A percentile compares a stretch with the other conserved stretches of the same genome.
Conservation (phyloP, 1,140 invertebrate species). For the Drosophila pseudoobscura region DNA sequence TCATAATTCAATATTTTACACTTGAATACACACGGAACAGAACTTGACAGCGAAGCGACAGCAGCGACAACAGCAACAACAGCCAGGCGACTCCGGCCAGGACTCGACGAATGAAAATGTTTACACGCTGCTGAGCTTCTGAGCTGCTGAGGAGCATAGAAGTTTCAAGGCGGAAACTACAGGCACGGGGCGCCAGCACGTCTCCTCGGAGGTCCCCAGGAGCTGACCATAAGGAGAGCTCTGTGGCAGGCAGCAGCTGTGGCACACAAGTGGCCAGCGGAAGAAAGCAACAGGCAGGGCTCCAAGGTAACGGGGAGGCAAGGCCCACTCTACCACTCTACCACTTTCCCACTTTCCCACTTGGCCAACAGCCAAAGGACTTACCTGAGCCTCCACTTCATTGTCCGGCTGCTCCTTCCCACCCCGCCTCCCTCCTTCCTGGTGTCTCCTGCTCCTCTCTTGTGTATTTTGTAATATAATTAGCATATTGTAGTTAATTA, state of each 20-base stretch:
- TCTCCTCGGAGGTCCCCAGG: conserved; percentile 49
- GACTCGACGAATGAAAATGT: conserved; percentile 66
- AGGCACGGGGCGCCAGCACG: conserved; percentile 54
- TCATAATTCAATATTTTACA: conserved; percentile 82
- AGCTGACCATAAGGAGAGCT: conserved; percentile 45
- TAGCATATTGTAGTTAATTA: conserved; percentile 46
- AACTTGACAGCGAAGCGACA: conserved; percentile 64
- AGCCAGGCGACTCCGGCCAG: conserved; percentile 15
- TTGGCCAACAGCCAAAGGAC: conserved; percentile 32
- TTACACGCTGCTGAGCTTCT: conserved; percentile 69
- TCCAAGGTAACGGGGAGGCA: conserved; percentile 15
- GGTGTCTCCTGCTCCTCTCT: not conserved
- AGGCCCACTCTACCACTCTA: conserved; percentile 14
- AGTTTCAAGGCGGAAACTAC: conserved; percentile 9
- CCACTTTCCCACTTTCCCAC: conserved; percentile 15
- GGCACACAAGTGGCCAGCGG: conserved; percentile 10
- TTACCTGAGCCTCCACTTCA: not conserved
- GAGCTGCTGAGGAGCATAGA: conserved; percentile 34
- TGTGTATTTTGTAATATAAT: conserved; percentile 24
- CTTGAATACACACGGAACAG: conserved; percentile 75
- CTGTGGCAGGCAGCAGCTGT: not conserved
- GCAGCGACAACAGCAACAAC: conserved; percentile 17
- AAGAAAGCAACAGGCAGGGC: conserved; percentile 33
- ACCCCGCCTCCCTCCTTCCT: too few species aligned
- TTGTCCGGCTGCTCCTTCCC: too few species aligned